Percentiles rank a stretch among this genome's conserved stretches.
These are phyloP conservation scores for Pandemis cinnamomeana DNA, from an alignment of 2,888 invertebrate genomes.

Conservation along the genomic window DNA sequence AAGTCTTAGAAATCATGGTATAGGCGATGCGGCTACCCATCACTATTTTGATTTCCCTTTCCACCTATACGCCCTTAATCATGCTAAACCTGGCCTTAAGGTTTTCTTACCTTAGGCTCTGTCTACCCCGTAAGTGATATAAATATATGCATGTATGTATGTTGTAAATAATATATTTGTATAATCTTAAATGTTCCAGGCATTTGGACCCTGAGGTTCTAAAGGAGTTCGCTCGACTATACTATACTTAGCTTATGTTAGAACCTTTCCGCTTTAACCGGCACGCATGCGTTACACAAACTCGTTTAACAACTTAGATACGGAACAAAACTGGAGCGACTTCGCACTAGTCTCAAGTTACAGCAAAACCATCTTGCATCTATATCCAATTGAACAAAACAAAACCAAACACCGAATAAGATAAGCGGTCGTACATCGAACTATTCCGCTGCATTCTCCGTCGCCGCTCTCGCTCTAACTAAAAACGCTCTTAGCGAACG, in stretches of 20 bases:
- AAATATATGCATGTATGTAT: no score
- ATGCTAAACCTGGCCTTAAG: no score
- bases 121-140: no score
- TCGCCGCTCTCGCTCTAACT: slow-evolving; percentile 28
- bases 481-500: slow-evolving; percentile 24
- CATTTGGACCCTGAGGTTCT: no score
- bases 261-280: background rate
- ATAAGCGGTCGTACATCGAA: slow-evolving; percentile 32
- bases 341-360: slow-evolving; percentile 3
- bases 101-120: no score
- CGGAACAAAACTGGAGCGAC: background rate
- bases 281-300: background rate
- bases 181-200: no score
- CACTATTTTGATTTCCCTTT: no score
- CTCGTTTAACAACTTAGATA: slow-evolving; percentile 6
- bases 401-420: slow-evolving; percentile 4
- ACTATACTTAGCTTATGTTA: background rate
- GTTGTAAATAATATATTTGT: no score
- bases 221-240: no score
- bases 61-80: no score
- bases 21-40: no score
- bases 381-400: slow-evolving; percentile 1
- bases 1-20: no score
- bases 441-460: slow-evolving; percentile 39
- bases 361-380: slow-evolving; percentile 1